Conservation (phyloP, 2,113 vertebrate genomes). For the Callocephalon fimbriatum region DNA sequence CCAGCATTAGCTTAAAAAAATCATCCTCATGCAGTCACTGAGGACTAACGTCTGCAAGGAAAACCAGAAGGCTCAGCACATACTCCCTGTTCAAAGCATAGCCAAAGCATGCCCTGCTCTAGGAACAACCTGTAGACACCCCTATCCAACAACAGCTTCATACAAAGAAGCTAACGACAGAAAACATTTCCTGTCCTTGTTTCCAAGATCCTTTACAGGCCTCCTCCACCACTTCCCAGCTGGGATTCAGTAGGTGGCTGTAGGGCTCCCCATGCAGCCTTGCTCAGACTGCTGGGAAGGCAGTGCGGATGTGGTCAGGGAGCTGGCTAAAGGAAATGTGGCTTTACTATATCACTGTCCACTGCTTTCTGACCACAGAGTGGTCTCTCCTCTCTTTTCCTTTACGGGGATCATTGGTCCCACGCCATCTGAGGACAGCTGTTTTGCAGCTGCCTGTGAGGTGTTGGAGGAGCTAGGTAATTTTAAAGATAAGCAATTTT, state of each 20-base stretch:
- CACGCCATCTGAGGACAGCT: neutral
- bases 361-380: neutral
- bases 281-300: neutral
- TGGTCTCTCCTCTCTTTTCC: neutral
- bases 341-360: neutral
- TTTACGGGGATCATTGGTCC: accelerated
- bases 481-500: neutral
- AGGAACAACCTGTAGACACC: neutral
- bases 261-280: neutral
- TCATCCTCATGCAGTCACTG: neutral
- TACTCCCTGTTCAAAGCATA: neutral
- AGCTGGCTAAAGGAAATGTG: neutral
- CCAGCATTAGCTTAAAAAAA: neutral
- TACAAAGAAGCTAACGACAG: neutral
- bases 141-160: neutral
- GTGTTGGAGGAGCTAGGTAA: neutral
- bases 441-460: neutral
- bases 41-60: neutral
- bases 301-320: neutral
- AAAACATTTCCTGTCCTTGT: neutral
- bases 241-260: neutral
- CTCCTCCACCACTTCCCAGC: neutral
- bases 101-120: neutral
- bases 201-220: neutral
- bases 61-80: neutral